Conservation (phyloP, 2,113 vertebrate species). For the Jaculus jaculus region DNA sequence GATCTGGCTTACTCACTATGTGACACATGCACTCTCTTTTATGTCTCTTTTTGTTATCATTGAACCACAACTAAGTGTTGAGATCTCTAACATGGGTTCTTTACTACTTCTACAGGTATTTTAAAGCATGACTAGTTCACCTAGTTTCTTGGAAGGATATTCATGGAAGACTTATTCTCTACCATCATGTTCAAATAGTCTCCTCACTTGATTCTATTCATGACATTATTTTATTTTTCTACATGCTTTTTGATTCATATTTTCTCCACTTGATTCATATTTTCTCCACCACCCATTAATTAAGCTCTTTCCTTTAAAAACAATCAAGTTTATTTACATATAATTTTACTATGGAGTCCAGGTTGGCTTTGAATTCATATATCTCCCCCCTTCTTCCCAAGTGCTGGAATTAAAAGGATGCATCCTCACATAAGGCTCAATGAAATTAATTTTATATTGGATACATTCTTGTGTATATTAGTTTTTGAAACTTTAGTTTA, state of each 20-base stretch:
- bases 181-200: neutral
- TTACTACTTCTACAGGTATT: neutral
- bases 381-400: too few relatives aligned
- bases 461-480: neutral
- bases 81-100: neutral
- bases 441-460: neutral
- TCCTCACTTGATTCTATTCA: neutral
- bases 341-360: too few relatives aligned
- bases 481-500: too few relatives aligned
- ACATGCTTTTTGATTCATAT: neutral
- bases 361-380: too few relatives aligned
- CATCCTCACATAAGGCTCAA: too few relatives aligned
- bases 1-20: too few relatives aligned
- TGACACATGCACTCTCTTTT: neutral
- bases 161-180: neutral
- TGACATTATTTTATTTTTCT: neutral
- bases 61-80: neutral
- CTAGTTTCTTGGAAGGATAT: neutral
- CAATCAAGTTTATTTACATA: too few relatives aligned
- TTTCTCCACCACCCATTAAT: neutral
- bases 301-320: neutral
- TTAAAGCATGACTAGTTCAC: neutral
- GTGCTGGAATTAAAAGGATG: too few relatives aligned
- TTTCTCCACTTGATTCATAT: neutral
- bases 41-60: neutral